Percentiles rank a stretch among this genome's conserved stretches.
These are phyloP conservation scores for Herminia tarsipennalis DNA, from an alignment of 2,888 invertebrate genomes.

Conservation along the genomic window DNA sequence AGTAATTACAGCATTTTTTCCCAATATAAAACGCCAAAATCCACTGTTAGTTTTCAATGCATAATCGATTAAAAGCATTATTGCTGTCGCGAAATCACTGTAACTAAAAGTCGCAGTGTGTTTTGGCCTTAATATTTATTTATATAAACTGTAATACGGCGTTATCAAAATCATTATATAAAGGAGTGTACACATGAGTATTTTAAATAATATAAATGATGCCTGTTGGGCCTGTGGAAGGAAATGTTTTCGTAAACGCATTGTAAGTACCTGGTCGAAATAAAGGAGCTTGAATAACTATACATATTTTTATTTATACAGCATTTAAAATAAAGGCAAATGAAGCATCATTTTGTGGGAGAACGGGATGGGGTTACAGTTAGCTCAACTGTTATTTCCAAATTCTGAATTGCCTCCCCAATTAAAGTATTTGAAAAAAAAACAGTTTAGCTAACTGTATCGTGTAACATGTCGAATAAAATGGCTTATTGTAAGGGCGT, in stretches of 20 bases:
- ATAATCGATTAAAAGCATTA: neutral
- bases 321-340: neutral
- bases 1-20: too few relatives aligned
- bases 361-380: too few relatives aligned
- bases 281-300: slow-evolving; percentile 78
- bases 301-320: slow-evolving; percentile 1
- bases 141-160: slow-evolving; percentile 11
- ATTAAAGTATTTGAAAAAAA: too few relatives aligned
- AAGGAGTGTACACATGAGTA: slow-evolving; percentile 9
- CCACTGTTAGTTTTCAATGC: too few relatives aligned
- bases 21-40: too few relatives aligned
- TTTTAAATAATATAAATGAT: slow-evolving; percentile 17
- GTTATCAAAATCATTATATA: slow-evolving; percentile 9
- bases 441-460: too few relatives aligned
- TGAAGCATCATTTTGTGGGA: too few relatives aligned
- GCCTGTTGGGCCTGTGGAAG: slow-evolving; percentile 22
- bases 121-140: slow-evolving; percentile 1
- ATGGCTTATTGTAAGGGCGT: too few relatives aligned
- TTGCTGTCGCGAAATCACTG: neutral
- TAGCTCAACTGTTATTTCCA: too few relatives aligned
- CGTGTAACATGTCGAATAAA: too few relatives aligned
- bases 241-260: slow-evolving; percentile 34
- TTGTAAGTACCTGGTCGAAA: slow-evolving; percentile 67
- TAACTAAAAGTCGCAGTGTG: slow-evolving; percentile 1
- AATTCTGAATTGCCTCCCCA: too few relatives aligned